Percentiles rank a stretch among this genome's conserved stretches.
Evolutionary conservation across 2,888 invertebrate species (phyloP).

Genomic region (Electrophaes corylata): DNA sequence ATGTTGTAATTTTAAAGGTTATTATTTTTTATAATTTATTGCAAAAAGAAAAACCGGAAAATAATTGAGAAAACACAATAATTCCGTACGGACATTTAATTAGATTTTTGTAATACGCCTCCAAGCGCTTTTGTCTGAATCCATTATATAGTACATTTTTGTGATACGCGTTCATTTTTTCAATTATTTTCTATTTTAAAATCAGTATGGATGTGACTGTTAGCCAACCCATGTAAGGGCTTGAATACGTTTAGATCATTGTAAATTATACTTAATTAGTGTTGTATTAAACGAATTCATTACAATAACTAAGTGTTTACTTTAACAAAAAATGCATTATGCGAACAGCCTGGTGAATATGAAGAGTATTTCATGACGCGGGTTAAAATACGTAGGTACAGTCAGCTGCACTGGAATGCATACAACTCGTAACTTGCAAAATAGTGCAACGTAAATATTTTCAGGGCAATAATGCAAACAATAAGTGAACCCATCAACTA

Average conservation of each 20-base stretch:
- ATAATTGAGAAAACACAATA: background rate
- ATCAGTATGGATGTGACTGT: constrained; percentile 30
- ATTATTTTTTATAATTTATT: constrained; percentile 26
- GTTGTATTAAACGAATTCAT: constrained; percentile 84
- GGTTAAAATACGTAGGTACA: too few species aligned
- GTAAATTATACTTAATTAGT: constrained; percentile 84
- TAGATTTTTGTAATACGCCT: constrained; percentile 5
- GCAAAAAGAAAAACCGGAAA: constrained; percentile 17
- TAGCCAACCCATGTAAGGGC: constrained; percentile 47
- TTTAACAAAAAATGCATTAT: background rate
- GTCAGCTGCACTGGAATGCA: too few species aligned
- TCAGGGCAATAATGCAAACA: too few species aligned
- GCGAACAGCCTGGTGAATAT: too few species aligned
- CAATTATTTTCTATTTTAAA: constrained; percentile 33
- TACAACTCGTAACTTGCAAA: too few species aligned
- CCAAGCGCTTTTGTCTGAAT: background rate
- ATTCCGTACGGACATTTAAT: background rate
- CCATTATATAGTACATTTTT: background rate
- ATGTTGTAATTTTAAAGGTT: constrained; percentile 17
- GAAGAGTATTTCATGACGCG: too few species aligned
- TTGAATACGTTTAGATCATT: constrained; percentile 70
- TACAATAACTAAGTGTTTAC: constrained; percentile 59
- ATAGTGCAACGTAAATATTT: too few species aligned
- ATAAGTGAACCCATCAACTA: too few species aligned
- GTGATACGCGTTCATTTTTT: background rate